Evolutionary conservation across 2,888 invertebrate genomes (phyloP).

Genomic region (Drosophila peninsularis): DNA sequence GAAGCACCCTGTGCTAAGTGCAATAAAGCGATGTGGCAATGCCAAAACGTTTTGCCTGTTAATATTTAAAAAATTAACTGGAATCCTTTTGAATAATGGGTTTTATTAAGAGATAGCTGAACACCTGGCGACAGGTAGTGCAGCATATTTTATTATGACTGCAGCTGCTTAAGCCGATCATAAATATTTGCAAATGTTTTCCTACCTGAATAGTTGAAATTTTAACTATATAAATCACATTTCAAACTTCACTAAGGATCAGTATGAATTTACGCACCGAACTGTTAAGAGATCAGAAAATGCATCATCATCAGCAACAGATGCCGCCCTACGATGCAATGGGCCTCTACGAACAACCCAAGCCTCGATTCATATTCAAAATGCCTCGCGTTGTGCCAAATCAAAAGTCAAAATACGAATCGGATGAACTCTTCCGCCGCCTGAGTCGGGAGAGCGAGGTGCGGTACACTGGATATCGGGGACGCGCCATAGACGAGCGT

Average conservation of each 20-base stretch:
- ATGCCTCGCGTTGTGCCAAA: slow-evolving; percentile 99
- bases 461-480: slow-evolving; percentile 96
- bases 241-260: neutral
- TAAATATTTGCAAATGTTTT: slow-evolving; percentile 32
- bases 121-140: slow-evolving; percentile 44
- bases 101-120: slow-evolving; percentile 3
- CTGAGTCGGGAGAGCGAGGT: slow-evolving; percentile 98
- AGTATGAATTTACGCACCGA: slow-evolving; percentile 29
- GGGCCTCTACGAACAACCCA: slow-evolving; percentile 94
- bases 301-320: slow-evolving; percentile 70
- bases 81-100: neutral
- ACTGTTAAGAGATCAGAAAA: slow-evolving; percentile 25
- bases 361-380: slow-evolving; percentile 95
- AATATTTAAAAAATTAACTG: slow-evolving; percentile 11
- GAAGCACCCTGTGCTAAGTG: slow-evolving; percentile 29
- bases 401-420: slow-evolving; percentile 97
- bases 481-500: slow-evolving; percentile 95
- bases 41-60: slow-evolving; percentile 2
- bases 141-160: neutral
- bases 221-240: slow-evolving; percentile 26
- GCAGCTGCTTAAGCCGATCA: slow-evolving; percentile 8
- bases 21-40: slow-evolving; percentile 5
- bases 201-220: too few species aligned
- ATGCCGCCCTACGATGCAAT: slow-evolving; percentile 92
- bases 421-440: slow-evolving; percentile 96